A percentile compares a stretch with the other conserved stretches of the same genome.
Evolutionary conservation across 2,113 vertebrate species (phyloP).

Genomic region (Nycticebus coucang): DNA sequence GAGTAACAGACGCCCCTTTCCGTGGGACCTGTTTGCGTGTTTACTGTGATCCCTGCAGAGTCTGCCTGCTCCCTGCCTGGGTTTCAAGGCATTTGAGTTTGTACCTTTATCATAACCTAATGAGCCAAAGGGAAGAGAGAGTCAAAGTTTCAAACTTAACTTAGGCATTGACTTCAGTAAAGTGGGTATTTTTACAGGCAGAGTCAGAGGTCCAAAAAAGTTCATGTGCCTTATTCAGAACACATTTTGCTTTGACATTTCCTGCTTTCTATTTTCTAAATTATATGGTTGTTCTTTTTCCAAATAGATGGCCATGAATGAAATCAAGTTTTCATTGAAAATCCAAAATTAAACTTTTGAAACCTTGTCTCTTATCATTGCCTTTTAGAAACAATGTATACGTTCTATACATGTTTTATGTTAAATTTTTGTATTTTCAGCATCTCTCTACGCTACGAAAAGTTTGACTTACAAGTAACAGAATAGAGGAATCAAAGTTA

Average conservation of each 20-base stretch:
- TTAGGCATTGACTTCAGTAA: background rate
- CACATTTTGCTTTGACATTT: background rate
- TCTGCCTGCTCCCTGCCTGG: background rate
- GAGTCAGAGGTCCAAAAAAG: background rate
- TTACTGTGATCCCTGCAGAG: fast-evolving
- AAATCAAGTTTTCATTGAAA: conserved; percentile 4
- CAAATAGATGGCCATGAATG: background rate
- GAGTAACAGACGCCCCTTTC: background rate
- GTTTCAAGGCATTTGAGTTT: background rate
- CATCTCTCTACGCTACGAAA: background rate
- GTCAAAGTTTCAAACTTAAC: background rate
- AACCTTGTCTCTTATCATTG: background rate
- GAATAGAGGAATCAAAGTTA: background rate
- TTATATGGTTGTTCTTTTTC: background rate
- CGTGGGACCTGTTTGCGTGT: background rate
- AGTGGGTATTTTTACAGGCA: background rate
- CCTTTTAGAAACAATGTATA: background rate
- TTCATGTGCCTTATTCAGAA: background rate
- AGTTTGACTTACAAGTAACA: background rate
- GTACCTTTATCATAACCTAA: background rate
- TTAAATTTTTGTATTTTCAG: background rate
- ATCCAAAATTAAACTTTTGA: background rate
- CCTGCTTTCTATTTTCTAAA: background rate
- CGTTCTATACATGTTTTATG: background rate
- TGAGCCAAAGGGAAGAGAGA: background rate